Percentiles rank a stretch among this genome's conserved stretches.
phyloP scores from a whole-genome alignment of 2,797 vertebrate genomes.

The Phoeniculus purpureus region DNA sequence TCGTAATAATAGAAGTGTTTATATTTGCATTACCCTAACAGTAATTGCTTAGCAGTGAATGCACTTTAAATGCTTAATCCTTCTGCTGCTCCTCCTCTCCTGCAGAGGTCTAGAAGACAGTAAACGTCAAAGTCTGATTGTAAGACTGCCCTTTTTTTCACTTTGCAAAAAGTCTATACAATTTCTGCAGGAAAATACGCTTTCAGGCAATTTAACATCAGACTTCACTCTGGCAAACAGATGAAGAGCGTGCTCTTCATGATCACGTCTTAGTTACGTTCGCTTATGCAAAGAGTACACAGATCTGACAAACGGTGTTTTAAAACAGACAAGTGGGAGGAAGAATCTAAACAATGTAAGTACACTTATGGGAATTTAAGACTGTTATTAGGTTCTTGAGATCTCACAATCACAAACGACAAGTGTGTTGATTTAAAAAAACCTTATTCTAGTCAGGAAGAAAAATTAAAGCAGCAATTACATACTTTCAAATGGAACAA shows the following conservation, averaged over 20 bases:
- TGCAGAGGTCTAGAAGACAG: neutral
- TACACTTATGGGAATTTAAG: neutral
- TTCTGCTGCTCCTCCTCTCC: neutral
- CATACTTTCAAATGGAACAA: slow-evolving; percentile 69
- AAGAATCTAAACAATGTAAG: neutral
- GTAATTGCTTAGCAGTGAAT: neutral
- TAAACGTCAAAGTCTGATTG: neutral
- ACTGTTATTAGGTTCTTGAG: neutral
- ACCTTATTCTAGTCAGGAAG: slow-evolving; percentile 48
- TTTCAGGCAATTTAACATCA: neutral
- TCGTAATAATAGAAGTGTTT: neutral
- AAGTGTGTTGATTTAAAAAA: slow-evolving; percentile 31
- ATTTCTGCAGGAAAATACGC: neutral
- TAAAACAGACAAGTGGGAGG: neutral
- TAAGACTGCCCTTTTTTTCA: neutral
- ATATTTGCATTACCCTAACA: neutral
- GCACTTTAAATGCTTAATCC: neutral
- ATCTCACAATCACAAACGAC: slow-evolving; percentile 25
- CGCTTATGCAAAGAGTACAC: neutral
- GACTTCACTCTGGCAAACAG: neutral
- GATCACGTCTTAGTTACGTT: neutral
- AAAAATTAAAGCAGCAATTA: slow-evolving; percentile 60
- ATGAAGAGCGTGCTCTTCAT: neutral
- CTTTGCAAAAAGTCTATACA: neutral
- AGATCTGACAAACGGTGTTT: neutral